Conservation (phyloP, 1,140 invertebrate genomes). For the Zaprionus ghesquierei region DNA sequence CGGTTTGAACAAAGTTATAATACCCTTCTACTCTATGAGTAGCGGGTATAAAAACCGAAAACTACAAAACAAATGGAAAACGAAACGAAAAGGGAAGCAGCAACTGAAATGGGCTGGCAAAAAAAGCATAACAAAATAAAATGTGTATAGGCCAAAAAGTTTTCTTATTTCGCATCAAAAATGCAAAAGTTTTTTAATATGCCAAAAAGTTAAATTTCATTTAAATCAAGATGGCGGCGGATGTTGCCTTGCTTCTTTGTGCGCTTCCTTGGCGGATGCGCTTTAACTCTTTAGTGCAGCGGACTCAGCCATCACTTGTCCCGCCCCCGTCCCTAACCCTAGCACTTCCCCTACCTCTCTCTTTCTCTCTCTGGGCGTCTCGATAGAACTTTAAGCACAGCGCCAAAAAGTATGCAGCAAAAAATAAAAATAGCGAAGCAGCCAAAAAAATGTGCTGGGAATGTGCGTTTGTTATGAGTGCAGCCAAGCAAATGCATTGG, state of each 20-base stretch:
- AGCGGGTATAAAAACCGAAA: too few relatives aligned
- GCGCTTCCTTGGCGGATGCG: constrained; percentile 10
- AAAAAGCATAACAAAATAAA: constrained; percentile 9
- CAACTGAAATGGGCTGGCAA: neutral
- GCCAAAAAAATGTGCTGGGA: constrained; percentile 19
- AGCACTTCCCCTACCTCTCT: neutral
- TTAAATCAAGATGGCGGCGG: constrained; percentile 69
- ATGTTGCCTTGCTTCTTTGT: constrained; percentile 10
- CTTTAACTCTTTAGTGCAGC: neutral
- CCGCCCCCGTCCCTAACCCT: constrained; percentile 8
- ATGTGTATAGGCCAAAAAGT: constrained; percentile 46
- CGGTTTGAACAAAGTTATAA: too few relatives aligned
- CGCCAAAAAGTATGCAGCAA: constrained; percentile 8
- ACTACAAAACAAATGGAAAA: constrained; percentile 37
- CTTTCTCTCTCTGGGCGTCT: constrained; percentile 6
- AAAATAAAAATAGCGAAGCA: neutral
- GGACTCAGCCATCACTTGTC: neutral
- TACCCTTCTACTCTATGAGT: too few relatives aligned
- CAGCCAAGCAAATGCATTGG: constrained; percentile 37
- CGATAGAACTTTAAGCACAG: constrained; percentile 29
- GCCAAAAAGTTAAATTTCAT: constrained; percentile 74
- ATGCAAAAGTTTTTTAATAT: constrained; percentile 79
- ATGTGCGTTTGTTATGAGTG: constrained; percentile 41
- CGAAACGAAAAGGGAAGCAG: constrained; percentile 10
- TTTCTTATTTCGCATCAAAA: constrained; percentile 76